A percentile compares a stretch with the other conserved stretches of the same genome.
phyloP scores from a whole-genome alignment of 1,140 invertebrate species.

The Plectus sambesii region DNA sequence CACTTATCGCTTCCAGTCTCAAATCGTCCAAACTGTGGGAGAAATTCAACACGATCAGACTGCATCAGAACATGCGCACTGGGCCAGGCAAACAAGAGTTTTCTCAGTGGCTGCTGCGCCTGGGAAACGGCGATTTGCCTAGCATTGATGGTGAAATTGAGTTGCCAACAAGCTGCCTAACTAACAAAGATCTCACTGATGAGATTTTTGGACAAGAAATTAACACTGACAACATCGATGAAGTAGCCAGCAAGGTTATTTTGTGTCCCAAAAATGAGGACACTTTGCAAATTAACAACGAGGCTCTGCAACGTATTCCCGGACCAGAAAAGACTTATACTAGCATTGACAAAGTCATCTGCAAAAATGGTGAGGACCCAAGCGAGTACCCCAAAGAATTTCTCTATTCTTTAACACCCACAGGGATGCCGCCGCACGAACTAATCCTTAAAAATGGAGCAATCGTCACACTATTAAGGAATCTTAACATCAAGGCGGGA shows the following conservation, averaged over 20 bases:
- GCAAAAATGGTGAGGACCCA: not conserved
- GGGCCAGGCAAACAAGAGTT: not conserved
- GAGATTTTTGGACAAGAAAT: not conserved
- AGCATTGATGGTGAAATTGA: not conserved
- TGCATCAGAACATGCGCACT: not conserved
- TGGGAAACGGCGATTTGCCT: not conserved
- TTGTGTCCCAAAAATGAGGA: not conserved
- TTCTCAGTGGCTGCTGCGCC: no score
- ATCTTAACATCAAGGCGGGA: constrained; percentile 5
- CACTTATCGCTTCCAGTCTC: not conserved
- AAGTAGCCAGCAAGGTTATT: no score
- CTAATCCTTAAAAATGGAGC: constrained; percentile 8
- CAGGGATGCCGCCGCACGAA: constrained; percentile 1
- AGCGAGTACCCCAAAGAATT: constrained; percentile 3
- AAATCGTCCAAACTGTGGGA: not conserved
- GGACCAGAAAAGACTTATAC: constrained; percentile 8
- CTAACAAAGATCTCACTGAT: not conserved
- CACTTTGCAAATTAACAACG: not conserved
- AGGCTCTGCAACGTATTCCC: constrained; percentile 3
- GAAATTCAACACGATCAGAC: not conserved
- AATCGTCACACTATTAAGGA: constrained; percentile 5
- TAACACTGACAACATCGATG: no score
- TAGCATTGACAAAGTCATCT: not conserved
- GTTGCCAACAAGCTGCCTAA: not conserved
- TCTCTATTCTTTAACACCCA: not conserved